Conservation (phyloP, 2,113 vertebrate species). For the Stercorarius parasiticus region DNA sequence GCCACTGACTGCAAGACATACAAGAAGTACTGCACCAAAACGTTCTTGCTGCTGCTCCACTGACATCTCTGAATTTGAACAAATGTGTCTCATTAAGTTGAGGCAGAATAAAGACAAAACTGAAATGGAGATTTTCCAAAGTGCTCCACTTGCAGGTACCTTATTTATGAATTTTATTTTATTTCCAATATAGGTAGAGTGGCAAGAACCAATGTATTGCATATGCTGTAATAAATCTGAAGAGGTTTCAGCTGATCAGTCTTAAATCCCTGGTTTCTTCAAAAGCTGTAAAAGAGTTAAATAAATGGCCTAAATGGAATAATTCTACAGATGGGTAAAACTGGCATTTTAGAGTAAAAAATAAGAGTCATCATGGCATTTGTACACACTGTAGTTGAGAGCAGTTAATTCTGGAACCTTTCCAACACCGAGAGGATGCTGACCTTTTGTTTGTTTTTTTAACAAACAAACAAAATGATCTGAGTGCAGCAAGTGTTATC, state of each 20-base stretch:
- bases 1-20: neutral
- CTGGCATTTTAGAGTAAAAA: neutral
- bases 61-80: constrained; percentile 32
- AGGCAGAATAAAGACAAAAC: constrained; percentile 37
- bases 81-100: constrained; percentile 27
- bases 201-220: neutral
- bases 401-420: neutral
- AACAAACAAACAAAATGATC: too few relatives aligned
- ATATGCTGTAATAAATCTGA: neutral
- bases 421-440: neutral
- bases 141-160: neutral
- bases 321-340: neutral
- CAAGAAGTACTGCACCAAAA: neutral
- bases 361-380: neutral
- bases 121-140: neutral
- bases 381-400: neutral
- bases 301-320: neutral
- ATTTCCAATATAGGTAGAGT: neutral
- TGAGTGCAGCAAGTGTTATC: neutral
- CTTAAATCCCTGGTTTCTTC: neutral
- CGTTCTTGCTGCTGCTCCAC: neutral
- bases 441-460: neutral
- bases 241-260: neutral
- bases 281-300: neutral
- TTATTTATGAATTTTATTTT: neutral